A percentile compares a stretch with the other conserved stretches of the same genome.
Conservation (phyloP, 1,140 invertebrate genomes). For the Drosophila gunungcola region DNA sequence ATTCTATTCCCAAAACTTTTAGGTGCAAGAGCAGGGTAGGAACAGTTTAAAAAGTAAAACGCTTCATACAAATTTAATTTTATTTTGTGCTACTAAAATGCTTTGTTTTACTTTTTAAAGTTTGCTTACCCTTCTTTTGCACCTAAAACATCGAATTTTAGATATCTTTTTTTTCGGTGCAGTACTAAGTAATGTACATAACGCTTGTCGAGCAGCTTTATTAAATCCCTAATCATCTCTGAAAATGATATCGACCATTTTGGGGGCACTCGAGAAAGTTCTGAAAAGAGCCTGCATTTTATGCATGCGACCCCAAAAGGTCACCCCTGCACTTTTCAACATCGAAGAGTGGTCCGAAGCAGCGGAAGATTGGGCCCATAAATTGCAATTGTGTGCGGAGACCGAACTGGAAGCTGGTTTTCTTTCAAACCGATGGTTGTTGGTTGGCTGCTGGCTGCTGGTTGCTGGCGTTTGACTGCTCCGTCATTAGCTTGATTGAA, state of each 20-base stretch:
- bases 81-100: too few species aligned
- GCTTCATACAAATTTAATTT: too few species aligned
- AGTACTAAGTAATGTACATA: too few species aligned
- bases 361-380: slow-evolving; percentile 55
- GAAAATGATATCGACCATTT: slow-evolving; percentile 9
- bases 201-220: slow-evolving; percentile 2
- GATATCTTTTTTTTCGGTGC: too few species aligned
- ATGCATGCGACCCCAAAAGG: slow-evolving; percentile 73
- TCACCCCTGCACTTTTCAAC: slow-evolving; percentile 30
- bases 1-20: too few species aligned
- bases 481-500: slow-evolving; percentile 83
- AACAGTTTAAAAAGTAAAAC: too few species aligned
- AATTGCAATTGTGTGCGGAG: slow-evolving; percentile 68
- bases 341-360: slow-evolving; percentile 13
- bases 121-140: too few species aligned
- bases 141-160: too few species aligned
- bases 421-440: slow-evolving; percentile 24
- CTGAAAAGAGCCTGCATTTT: slow-evolving; percentile 55
- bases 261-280: slow-evolving; percentile 57
- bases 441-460: slow-evolving; percentile 18
- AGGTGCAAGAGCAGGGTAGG: too few species aligned
- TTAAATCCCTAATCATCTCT: slow-evolving; percentile 4
- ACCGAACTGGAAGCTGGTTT: slow-evolving; percentile 26
- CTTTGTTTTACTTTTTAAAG: too few species aligned
- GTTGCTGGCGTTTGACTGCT: slow-evolving; percentile 40